Conservation (phyloP, 2,797 vertebrate species). For the Etheostoma nigrum region DNA sequence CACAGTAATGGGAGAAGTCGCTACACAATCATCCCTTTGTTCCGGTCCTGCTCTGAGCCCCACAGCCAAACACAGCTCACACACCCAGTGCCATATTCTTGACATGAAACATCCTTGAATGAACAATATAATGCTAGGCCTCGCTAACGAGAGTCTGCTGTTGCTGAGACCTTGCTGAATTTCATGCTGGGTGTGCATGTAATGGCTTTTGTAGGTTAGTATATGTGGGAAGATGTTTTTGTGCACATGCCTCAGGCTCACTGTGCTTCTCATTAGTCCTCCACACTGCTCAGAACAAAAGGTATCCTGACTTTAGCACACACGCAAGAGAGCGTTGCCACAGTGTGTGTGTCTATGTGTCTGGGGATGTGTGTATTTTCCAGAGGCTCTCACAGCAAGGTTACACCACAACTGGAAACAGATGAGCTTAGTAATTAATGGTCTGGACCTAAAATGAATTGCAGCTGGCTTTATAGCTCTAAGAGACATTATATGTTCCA, state of each 20-base stretch:
- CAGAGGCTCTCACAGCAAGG: slow-evolving; percentile 60
- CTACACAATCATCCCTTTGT: slow-evolving; percentile 80
- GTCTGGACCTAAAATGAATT: slow-evolving; percentile 37
- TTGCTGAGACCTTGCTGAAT: slow-evolving; percentile 45
- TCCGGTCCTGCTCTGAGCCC: slow-evolving; percentile 53
- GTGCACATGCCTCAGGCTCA: slow-evolving; percentile 65
- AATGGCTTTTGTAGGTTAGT: slow-evolving; percentile 47
- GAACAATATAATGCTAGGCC: slow-evolving; percentile 51
- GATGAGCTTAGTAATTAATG: slow-evolving; percentile 55
- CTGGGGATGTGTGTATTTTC: slow-evolving; percentile 48
- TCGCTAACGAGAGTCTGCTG: slow-evolving; percentile 57
- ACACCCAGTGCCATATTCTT: slow-evolving; percentile 13
- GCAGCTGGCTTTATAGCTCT: slow-evolving; percentile 25
- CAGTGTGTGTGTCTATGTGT: slow-evolving; percentile 10
- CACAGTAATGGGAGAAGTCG: slow-evolving; percentile 68
- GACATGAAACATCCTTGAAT: slow-evolving; percentile 34
- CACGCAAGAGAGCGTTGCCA: slow-evolving; percentile 38
- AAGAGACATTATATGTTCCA: not conserved
- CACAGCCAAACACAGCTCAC: slow-evolving; percentile 14
- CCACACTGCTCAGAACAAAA: slow-evolving; percentile 52
- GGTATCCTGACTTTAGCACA: slow-evolving; percentile 46
- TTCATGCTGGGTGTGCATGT: slow-evolving; percentile 46
- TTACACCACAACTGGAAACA: slow-evolving; percentile 68
- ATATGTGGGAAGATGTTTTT: slow-evolving; percentile 68
- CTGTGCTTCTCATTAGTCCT: slow-evolving; percentile 70